Base-by-base conservation (phyloP, 2,797 vertebrate species). In the Labroides dimidiatus region DNA sequence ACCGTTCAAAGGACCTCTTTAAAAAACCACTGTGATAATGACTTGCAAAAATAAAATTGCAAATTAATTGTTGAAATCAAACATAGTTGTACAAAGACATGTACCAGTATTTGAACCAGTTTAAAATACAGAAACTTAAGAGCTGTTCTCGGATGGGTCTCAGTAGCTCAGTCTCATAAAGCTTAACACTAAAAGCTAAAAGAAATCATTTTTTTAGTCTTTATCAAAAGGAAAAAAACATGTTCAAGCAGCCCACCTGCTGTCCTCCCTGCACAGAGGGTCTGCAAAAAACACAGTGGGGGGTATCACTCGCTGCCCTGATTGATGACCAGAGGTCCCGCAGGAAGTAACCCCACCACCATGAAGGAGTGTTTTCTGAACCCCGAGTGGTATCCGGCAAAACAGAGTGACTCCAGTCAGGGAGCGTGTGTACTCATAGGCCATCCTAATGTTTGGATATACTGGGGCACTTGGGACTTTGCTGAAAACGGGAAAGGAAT, bases 271-370 rank as follows among this genome's bases (percentile, higher is more conserved):
- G 49, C 87, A 82, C 80, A 71, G 81, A 86, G 76, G 64, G 72
- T 80, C 86, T 84, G 85, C 84, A 73, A 64, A 62, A 53, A 61
- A 49, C 84, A 12, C 80, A 24, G 85, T 92, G 87, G 88, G 90
- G 86, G 92, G 89, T 84, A 88, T 88, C 81, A 88, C 87, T 88
- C 76, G 77, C 81, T 81, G 75, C 73, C 81, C 91, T 93, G 92
- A 93, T 93, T 93, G 91, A 94, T 93, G 92, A 93, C 80, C 78
- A 69, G 69, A 77, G 85, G 88, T 92, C 91, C 85, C 85, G 50
- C 85, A 93, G 92, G 91, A 94, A 92, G 85, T 92, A 90, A 91
- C 91, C 90, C 87, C 89, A 49, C 91, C 93, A 93, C 91, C 91
- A 90, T 91, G 92, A 93, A 93, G 91, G 88, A 89, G 87, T 92